Conservation (phyloP, 1,140 invertebrate species). For the Diploscapter pachys region DNA sequence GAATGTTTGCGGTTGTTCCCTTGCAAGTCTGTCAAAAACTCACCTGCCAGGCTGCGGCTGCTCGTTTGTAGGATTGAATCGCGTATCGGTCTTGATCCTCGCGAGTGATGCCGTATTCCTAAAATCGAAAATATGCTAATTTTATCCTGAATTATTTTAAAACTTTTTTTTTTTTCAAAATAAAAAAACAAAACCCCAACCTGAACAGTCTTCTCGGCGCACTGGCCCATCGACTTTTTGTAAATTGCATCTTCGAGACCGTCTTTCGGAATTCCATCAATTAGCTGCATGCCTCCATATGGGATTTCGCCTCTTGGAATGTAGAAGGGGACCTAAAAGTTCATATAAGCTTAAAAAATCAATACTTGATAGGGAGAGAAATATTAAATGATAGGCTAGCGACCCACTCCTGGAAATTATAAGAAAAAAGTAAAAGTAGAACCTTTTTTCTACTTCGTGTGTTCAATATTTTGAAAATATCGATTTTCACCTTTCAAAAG, state of each 20-base stretch:
- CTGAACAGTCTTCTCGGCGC: conserved; percentile 94
- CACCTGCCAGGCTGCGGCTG: conserved; percentile 73
- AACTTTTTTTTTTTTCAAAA: not conserved
- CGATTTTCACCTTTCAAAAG: too few relatives aligned
- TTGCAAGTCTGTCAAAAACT: conserved; percentile 17
- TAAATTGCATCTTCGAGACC: conserved; percentile 95
- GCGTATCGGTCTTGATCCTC: conserved; percentile 91
- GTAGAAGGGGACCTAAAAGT: conserved; percentile 79
- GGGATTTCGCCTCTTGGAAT: conserved; percentile 76
- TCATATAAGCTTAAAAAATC: not conserved
- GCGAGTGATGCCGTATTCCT: conserved; percentile 68
- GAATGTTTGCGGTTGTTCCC: not conserved
- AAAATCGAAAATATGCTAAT: not conserved
- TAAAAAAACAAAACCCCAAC: not conserved
- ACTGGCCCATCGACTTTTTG: conserved; percentile 96
- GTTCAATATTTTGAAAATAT: too few relatives aligned
- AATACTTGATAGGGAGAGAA: not conserved
- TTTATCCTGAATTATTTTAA: too few relatives aligned
- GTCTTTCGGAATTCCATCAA: conserved; percentile 88
- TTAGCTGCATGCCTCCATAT: conserved; percentile 69
- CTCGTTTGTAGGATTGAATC: conserved; percentile 83
- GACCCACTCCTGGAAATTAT: too few relatives aligned
- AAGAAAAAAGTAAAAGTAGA: too few relatives aligned
- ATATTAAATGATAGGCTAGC: too few relatives aligned
- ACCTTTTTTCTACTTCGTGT: too few relatives aligned